phyloP scores from a whole-genome alignment of 2,113 vertebrate genomes.

The Chionodraco myersi region DNA sequence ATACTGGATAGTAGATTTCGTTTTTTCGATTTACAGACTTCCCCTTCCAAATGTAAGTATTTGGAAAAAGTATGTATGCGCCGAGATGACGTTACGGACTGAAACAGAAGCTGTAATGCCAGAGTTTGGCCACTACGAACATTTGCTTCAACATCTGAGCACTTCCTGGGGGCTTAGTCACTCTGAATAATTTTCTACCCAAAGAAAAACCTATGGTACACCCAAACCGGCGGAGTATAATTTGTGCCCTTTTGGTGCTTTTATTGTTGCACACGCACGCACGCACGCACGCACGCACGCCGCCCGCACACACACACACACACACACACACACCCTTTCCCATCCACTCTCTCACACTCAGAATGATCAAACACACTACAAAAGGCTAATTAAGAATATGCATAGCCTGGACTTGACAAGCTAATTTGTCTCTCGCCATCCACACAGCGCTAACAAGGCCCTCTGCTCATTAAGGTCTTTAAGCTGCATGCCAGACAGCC shows the following conservation, averaged over 20 bases:
- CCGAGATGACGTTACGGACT: no score
- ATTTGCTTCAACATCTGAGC: no score
- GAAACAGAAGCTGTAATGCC: no score
- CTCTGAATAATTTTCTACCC: slow-evolving; percentile 1
- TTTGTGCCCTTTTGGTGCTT: slow-evolving; percentile 26
- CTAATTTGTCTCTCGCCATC: slow-evolving; percentile 70
- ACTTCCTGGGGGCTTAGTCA: neutral
- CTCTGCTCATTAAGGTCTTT: slow-evolving; percentile 72
- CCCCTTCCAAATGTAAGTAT: no score
- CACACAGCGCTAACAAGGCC: slow-evolving; percentile 64
- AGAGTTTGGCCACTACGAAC: no score
- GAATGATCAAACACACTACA: slow-evolving; percentile 66
- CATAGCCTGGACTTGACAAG: slow-evolving; percentile 69
- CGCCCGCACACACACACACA: no score
- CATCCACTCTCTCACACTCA: neutral
- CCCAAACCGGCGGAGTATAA: slow-evolving; percentile 9
- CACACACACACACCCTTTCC: neutral
- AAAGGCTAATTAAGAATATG: slow-evolving; percentile 77
- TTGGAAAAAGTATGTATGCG: no score
- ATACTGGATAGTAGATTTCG: no score
- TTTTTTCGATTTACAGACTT: no score
- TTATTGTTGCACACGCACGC: slow-evolving; percentile 12
- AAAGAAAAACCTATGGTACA: slow-evolving; percentile 1
- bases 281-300: no score
- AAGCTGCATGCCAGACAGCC: slow-evolving; percentile 65